A percentile compares a stretch with the other conserved stretches of the same genome.
phyloP scores from a whole-genome alignment of 2,113 vertebrate species.

The Leptosomus discolor region DNA sequence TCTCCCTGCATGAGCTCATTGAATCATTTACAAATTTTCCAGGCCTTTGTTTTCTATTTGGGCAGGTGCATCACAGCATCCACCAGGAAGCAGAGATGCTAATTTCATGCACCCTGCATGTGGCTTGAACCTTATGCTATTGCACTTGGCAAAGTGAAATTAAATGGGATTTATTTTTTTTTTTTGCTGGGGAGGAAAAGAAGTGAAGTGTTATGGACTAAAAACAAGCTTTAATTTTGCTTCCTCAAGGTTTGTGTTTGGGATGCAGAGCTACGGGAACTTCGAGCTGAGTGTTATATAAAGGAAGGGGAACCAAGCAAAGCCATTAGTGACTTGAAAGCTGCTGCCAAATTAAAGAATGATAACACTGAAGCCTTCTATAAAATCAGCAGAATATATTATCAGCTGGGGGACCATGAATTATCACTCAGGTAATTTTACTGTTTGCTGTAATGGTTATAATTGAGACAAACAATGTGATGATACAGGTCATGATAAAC shows the following conservation, averaged over 20 bases:
- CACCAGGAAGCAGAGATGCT: constrained; percentile 37
- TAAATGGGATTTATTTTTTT: neutral
- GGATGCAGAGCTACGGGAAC: constrained; percentile 90
- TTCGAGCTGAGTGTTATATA: constrained; percentile 93
- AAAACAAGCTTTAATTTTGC: constrained; percentile 61
- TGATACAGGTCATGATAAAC: neutral
- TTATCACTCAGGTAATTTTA: constrained; percentile 89
- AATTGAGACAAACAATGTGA: neutral
- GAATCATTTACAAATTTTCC: constrained; percentile 26
- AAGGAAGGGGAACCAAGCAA: constrained; percentile 90
- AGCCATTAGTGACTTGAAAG: constrained; percentile 95
- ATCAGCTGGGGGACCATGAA: constrained; percentile 92
- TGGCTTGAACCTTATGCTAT: constrained; percentile 23
- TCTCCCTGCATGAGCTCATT: constrained; percentile 20
- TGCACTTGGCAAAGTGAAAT: constrained; percentile 41
- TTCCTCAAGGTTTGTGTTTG: constrained; percentile 90
- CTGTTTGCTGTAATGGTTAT: neutral
- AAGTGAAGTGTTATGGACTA: neutral
- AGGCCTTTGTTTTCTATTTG: constrained; percentile 14
- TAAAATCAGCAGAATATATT: constrained; percentile 95
- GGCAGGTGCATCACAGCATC: constrained; percentile 63
- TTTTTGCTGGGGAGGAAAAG: neutral
- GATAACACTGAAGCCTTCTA: constrained; percentile 96
- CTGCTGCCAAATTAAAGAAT: constrained; percentile 90
- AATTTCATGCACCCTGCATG: constrained; percentile 23